These are phyloP conservation scores for Sialia sialis DNA, from an alignment of 2,113 vertebrate genomes.

Conservation along the genomic window DNA sequence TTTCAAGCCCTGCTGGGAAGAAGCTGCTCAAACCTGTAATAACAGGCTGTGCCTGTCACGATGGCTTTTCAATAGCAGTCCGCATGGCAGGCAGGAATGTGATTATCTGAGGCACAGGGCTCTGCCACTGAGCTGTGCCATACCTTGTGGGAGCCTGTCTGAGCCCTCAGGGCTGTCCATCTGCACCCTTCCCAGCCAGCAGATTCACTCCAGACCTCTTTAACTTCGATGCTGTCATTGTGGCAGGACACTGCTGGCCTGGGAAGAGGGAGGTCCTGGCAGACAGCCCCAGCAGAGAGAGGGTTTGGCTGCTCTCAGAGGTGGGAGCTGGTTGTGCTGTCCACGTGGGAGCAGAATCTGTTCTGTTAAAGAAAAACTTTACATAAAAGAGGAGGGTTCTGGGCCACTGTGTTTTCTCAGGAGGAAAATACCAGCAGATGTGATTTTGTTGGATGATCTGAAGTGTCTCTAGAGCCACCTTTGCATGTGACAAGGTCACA, in stretches of 20 bases:
- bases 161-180: conserved; percentile 5
- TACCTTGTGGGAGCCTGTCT: not conserved
- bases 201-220: not conserved
- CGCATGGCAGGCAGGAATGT: not conserved
- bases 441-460: not conserved
- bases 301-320: not conserved
- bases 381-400: not conserved
- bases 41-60: conserved; percentile 41
- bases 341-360: not conserved
- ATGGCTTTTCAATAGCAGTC: not conserved
- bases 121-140: not conserved
- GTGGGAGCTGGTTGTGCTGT: not conserved
- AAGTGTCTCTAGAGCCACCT: not conserved
- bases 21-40: conserved; percentile 31
- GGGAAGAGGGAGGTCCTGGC: not conserved
- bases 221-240: not conserved
- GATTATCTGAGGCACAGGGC: not conserved
- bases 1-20: conserved; percentile 39
- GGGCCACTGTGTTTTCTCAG: not conserved
- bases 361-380: not conserved
- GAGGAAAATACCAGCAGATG: not conserved
- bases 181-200: not conserved
- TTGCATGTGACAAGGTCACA: fast-evolving
- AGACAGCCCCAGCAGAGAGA: fast-evolving
- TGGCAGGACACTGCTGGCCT: not conserved